A percentile compares a stretch with the other conserved stretches of the same genome.
phyloP scores from a whole-genome alignment of 2,797 vertebrate species.

The Epinephelus malabaricus region DNA sequence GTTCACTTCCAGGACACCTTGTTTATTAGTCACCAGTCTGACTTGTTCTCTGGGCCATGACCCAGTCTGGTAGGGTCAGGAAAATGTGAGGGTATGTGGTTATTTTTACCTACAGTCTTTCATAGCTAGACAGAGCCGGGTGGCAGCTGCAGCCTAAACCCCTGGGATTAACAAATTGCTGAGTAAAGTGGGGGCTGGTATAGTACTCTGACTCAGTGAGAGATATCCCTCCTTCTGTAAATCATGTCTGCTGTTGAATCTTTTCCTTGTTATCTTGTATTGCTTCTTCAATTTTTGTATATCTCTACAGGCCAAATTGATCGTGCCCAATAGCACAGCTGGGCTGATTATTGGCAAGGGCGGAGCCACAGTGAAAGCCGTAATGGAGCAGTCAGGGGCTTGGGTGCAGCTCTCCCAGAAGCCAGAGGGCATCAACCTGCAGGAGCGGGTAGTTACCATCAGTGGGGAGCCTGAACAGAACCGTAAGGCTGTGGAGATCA shows the following conservation, averaged over 20 bases:
- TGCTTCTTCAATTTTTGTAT: constrained; percentile 72
- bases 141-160: constrained; percentile 88
- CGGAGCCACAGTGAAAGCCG: constrained; percentile 94
- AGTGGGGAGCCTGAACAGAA: constrained; percentile 95
- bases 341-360: constrained; percentile 97
- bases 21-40: constrained; percentile 57
- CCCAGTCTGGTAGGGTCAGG: constrained; percentile 78
- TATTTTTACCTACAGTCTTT: constrained; percentile 87
- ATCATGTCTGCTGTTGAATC: constrained; percentile 54
- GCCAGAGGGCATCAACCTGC: constrained; percentile 95
- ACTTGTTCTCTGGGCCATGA: constrained; percentile 72
- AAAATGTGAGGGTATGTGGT: constrained; percentile 85
- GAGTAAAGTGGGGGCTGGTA: constrained; percentile 82
- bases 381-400: constrained; percentile 97
- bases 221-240: constrained; percentile 61
- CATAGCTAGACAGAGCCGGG: constrained; percentile 80
- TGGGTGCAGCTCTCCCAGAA: constrained; percentile 98
- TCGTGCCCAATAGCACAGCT: constrained; percentile 96
- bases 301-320: constrained; percentile 92
- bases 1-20: constrained; percentile 59
- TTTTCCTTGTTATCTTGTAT: constrained; percentile 57
- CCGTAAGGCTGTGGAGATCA: constrained; percentile 94
- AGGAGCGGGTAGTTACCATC: constrained; percentile 96
- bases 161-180: constrained; percentile 88
- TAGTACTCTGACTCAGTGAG: constrained; percentile 74